phyloP scores from a whole-genome alignment of 2,797 vertebrate species.

The Phyllotis vaccarum region DNA sequence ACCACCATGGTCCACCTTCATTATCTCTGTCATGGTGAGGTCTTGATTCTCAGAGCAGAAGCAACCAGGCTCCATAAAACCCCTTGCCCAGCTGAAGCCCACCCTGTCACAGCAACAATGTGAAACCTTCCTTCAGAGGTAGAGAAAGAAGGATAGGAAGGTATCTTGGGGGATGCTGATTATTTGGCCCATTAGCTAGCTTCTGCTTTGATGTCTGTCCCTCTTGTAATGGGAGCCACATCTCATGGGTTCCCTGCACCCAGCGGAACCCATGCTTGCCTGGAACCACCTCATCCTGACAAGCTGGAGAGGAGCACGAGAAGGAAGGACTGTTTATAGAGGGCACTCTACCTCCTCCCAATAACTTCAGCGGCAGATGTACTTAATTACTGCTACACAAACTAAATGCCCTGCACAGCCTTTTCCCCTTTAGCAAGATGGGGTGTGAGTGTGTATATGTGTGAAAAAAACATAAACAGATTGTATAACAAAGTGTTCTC shows the following conservation, averaged over 20 bases:
- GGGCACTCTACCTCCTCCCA: conserved; percentile 73
- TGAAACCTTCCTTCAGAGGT: background rate
- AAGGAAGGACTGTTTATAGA: conserved; percentile 81
- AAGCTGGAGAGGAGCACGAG: conserved; percentile 54
- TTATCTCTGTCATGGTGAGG: background rate
- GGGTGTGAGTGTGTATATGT: conserved; percentile 57
- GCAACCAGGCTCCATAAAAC: rapidly evolving
- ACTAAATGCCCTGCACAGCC: conserved; percentile 83
- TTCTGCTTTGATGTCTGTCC: background rate
- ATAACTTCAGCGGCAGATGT: conserved; percentile 85
- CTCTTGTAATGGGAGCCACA: background rate
- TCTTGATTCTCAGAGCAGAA: rapidly evolving
- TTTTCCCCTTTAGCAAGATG: conserved; percentile 87
- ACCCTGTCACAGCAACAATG: background rate
- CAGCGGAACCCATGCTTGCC: conserved; percentile 82
- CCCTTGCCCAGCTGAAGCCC: rapidly evolving
- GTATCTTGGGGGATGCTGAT: rapidly evolving
- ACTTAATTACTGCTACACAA: conserved; percentile 88
- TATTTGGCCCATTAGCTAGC: rapidly evolving
- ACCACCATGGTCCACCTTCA: background rate
- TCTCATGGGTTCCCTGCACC: conserved; percentile 80
- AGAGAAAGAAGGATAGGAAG: background rate
- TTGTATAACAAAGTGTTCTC: conserved; percentile 91
- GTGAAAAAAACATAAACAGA: conserved; percentile 90
- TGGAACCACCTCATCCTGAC: conserved; percentile 73